These are phyloP conservation scores for Microcaecilia unicolor DNA, from an alignment of 2,797 vertebrate genomes.

Conservation along the genomic window DNA sequence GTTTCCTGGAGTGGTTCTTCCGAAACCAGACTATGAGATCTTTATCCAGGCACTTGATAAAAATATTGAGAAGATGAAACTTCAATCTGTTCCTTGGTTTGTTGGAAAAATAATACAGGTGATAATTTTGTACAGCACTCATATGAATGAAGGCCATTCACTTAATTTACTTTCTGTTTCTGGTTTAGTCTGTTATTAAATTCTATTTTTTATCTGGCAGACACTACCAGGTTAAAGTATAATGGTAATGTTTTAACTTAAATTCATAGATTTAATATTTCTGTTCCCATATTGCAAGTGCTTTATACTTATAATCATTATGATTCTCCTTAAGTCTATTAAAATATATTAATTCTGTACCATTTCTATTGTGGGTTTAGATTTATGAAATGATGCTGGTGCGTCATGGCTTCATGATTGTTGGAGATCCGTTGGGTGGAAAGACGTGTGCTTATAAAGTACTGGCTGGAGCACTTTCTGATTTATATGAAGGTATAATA, in stretches of 20 bases:
- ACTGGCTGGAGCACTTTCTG: conserved; percentile 70
- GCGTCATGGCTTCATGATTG: conserved; percentile 89
- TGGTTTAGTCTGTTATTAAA: no score
- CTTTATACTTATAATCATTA: no score
- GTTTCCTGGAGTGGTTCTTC: conserved; percentile 83
- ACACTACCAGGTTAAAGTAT: no score
- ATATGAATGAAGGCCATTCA: no score
- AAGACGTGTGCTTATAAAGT: conserved; percentile 85
- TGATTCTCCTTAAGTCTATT: no score
- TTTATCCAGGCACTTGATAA: conserved; percentile 66
- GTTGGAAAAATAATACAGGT: conserved; percentile 93
- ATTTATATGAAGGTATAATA: conserved; percentile 62
- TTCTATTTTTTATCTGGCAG: no score
- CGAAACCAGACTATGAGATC: conserved; percentile 77
- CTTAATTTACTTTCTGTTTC: no score
- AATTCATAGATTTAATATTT: background rate
- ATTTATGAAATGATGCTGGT: conserved; percentile 95
- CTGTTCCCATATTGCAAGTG: background rate
- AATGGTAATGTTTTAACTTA: no score
- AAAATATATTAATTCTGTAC: no score
- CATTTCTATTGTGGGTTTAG: no score
- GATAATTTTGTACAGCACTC: background rate
- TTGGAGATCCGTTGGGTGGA: conserved; percentile 80
- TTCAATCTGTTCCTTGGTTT: conserved; percentile 87
- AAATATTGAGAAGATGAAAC: conserved; percentile 69